Evolutionary conservation across 2,113 vertebrate genomes (phyloP).

Genomic region (Pionites leucogaster): DNA sequence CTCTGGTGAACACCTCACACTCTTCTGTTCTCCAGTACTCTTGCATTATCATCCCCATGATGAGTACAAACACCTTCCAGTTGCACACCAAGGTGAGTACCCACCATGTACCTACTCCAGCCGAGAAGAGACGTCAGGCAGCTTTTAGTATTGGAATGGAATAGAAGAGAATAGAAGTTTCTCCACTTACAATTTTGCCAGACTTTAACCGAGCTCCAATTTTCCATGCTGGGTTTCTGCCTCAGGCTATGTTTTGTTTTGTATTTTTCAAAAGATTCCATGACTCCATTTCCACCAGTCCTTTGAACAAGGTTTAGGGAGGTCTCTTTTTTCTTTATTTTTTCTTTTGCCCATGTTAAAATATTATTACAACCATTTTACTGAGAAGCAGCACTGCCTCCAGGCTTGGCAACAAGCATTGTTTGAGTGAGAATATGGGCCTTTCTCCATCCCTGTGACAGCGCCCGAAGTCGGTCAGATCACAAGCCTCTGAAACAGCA

Average conservation of each 20-base stretch:
- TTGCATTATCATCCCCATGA: not conserved
- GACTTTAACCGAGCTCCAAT: slow-evolving; percentile 17
- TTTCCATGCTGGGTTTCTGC: slow-evolving; percentile 63
- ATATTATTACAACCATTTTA: slow-evolving; percentile 48
- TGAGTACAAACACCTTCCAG: not conserved
- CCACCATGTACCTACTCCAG: not conserved
- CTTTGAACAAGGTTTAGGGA: slow-evolving; percentile 62
- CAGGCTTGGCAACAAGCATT: slow-evolving; percentile 48
- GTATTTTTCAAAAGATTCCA: slow-evolving; percentile 59
- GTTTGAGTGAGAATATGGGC: slow-evolving; percentile 5
- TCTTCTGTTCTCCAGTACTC: not conserved
- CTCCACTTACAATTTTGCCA: slow-evolving; percentile 33
- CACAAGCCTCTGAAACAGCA: slow-evolving; percentile 14
- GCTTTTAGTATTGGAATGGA: slow-evolving; percentile 40
- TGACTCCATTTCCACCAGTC: slow-evolving; percentile 47
- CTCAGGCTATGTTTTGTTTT: slow-evolving; percentile 55
- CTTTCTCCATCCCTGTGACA: slow-evolving; percentile 47
- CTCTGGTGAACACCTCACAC: not conserved
- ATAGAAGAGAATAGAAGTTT: slow-evolving; percentile 31
- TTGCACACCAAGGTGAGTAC: not conserved
- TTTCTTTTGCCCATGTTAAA: slow-evolving; percentile 25
- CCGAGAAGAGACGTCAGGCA: not conserved
- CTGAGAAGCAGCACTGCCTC: slow-evolving; percentile 39
- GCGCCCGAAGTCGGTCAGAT: not conserved
- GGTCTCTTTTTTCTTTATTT: slow-evolving; percentile 38